Conservation (phyloP, 2,888 invertebrate genomes). For the Aspidiotus rigidus region DNA sequence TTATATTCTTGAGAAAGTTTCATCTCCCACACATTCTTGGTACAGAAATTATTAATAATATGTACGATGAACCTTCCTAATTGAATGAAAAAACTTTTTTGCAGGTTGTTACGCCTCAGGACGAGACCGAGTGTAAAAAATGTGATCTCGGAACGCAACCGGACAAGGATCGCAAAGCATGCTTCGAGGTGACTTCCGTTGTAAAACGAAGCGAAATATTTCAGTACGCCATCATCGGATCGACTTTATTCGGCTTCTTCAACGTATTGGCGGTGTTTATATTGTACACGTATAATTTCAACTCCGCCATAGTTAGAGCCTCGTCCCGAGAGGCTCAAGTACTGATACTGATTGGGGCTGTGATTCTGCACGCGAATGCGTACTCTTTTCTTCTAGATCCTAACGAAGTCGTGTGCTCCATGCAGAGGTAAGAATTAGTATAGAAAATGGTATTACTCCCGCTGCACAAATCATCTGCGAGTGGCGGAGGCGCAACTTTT, state of each 20-base stretch:
- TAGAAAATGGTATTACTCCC: not conserved
- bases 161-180: constrained; percentile 41
- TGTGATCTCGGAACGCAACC: constrained; percentile 56
- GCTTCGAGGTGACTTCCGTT: constrained; percentile 64
- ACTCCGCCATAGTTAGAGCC: constrained; percentile 20
- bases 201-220: constrained; percentile 59
- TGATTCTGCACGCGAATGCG: constrained; percentile 18
- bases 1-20: no score
- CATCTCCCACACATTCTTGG: no score
- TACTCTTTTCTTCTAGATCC: constrained; percentile 26
- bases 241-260: constrained; percentile 17
- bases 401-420: constrained; percentile 22
- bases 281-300: constrained; percentile 19
- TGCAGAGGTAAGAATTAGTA: constrained; percentile 16
- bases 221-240: constrained; percentile 3
- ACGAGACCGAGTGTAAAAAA: constrained; percentile 73
- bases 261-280: constrained; percentile 14
- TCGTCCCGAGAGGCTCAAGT: constrained; percentile 28
- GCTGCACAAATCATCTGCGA: no score
- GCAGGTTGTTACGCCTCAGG: constrained; percentile 46
- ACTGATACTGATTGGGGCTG: constrained; percentile 16
- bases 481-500: no score
- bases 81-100: not conserved
- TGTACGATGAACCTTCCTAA: no score
- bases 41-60: no score